phyloP scores from a whole-genome alignment of 2,888 invertebrate genomes.

The Limnephilus auricula region DNA sequence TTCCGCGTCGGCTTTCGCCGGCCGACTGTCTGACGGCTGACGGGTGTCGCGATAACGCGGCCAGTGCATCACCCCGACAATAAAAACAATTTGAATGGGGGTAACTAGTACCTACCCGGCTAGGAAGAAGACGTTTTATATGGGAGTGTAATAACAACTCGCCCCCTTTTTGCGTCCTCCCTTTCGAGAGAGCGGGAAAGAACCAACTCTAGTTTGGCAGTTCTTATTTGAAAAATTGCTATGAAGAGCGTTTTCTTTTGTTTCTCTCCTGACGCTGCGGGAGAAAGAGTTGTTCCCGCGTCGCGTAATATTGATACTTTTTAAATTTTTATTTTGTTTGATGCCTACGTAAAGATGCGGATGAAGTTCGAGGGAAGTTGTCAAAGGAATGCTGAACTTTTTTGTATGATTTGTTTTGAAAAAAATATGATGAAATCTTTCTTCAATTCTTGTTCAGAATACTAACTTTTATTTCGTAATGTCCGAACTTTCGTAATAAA shows the following conservation, averaged over 20 bases:
- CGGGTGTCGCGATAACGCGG: constrained; percentile 60
- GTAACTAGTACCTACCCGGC: constrained; percentile 41
- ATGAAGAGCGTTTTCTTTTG: constrained; percentile 36
- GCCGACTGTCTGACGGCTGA: constrained; percentile 60
- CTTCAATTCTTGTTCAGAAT: neutral
- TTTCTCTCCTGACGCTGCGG: constrained; percentile 17
- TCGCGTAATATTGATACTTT: neutral
- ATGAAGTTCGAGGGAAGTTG: neutral
- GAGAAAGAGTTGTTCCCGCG: neutral
- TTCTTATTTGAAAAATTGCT: constrained; percentile 29
- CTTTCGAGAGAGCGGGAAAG: constrained; percentile 3
- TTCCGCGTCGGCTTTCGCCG: constrained; percentile 61
- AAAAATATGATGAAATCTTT: neutral
- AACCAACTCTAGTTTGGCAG: neutral
- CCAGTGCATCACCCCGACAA: constrained; percentile 63
- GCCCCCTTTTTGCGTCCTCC: neutral
- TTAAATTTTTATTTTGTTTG: neutral
- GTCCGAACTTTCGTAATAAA: neutral
- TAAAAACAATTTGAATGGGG: constrained; percentile 61
- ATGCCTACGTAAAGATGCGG: neutral
- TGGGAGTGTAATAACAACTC: neutral
- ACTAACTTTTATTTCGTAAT: neutral
- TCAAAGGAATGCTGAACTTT: neutral
- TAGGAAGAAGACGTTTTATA: neutral
- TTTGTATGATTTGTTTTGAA: neutral